Evolutionary conservation across 1,140 invertebrate species (phyloP).

Genomic region (Bombus turneri): DNA sequence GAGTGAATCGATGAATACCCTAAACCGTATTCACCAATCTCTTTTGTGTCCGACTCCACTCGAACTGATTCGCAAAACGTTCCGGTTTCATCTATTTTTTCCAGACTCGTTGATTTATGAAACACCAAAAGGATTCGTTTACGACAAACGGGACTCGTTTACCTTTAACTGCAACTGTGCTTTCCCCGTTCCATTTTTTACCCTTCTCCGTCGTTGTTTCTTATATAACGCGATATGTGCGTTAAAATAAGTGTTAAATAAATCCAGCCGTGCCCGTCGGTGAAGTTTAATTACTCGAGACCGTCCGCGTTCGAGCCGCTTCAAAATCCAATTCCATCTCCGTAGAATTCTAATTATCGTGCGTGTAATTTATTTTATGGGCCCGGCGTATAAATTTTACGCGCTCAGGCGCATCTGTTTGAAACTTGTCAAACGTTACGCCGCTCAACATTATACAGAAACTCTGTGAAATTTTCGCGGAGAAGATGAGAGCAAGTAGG

Average conservation of each 20-base stretch:
- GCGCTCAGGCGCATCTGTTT: background rate
- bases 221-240: background rate
- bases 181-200: background rate
- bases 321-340: background rate
- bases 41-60: background rate
- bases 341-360: background rate
- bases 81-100: background rate
- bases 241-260: conserved; percentile 6
- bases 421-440: conserved; percentile 51
- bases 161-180: background rate
- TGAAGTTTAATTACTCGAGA: conserved; percentile 8
- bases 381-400: conserved; percentile 9
- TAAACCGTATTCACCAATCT: conserved; percentile 19
- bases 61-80: conserved; percentile 13
- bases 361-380: conserved; percentile 34
- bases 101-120: conserved; percentile 22
- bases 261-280: background rate
- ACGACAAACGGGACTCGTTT: background rate
- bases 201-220: background rate
- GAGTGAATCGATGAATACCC: conserved; percentile 18
- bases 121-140: background rate
- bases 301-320: background rate
- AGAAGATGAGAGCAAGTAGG: background rate
- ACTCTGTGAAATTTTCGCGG: conserved; percentile 28
- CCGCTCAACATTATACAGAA: conserved; percentile 16